Conservation (phyloP, 2,888 invertebrate species). For the Synergus japonicus region DNA sequence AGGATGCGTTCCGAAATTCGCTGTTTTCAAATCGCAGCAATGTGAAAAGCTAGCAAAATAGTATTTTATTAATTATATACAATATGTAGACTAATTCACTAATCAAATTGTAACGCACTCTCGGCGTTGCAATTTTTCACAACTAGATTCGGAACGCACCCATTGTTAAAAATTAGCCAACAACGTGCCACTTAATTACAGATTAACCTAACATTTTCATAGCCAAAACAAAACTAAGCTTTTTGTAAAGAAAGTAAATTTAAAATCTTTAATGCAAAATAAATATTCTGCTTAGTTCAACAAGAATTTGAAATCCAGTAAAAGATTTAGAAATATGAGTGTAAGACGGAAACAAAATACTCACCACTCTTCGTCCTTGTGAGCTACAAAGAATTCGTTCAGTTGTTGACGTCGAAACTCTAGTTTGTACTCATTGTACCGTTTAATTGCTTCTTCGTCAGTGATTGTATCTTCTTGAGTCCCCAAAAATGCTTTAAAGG, state of each 20-base stretch:
- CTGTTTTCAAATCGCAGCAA: conserved; percentile 16
- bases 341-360: conserved; percentile 66
- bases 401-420: conserved; percentile 98
- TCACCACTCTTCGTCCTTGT: conserved; percentile 99
- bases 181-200: conserved; percentile 2
- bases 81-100: not conserved
- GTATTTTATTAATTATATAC: not conserved
- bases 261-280: not conserved
- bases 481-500: conserved; percentile 96
- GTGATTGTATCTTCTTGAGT: conserved; percentile 99
- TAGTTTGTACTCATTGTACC: conserved; percentile 98
- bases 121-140: not conserved
- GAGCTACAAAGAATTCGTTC: conserved; percentile 98
- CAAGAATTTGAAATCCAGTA: not conserved
- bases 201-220: not conserved
- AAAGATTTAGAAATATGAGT: not conserved
- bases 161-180: conserved; percentile 21
- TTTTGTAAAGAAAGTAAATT: not conserved
- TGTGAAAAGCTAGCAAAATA: conserved; percentile 9
- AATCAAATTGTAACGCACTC: not conserved
- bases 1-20: conserved; percentile 40
- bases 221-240: not conserved
- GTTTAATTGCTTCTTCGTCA: conserved; percentile 96
- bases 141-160: conserved; percentile 28
- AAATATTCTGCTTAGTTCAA: not conserved